Evolutionary conservation across 2,797 vertebrate genomes (phyloP).

Genomic region (Macroramphosus scolopax): DNA sequence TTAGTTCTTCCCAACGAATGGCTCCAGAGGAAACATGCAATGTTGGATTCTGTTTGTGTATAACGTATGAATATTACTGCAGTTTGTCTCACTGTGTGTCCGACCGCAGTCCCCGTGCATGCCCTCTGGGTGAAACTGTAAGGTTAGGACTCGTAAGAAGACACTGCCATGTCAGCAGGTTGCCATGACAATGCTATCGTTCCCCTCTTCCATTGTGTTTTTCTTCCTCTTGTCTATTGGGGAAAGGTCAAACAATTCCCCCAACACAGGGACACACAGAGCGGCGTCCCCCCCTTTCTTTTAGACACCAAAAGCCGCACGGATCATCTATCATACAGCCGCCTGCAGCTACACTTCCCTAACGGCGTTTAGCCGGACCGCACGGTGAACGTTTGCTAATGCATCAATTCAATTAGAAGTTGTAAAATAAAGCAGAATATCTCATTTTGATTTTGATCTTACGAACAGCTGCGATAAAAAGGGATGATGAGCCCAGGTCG

Average conservation of each 20-base stretch:
- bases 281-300: constrained; percentile 20
- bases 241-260: constrained; percentile 66
- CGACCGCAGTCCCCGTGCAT: constrained; percentile 30
- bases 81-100: constrained; percentile 15
- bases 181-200: constrained; percentile 68
- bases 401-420: not conserved
- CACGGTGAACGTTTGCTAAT: not conserved
- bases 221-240: constrained; percentile 51
- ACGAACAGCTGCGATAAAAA: constrained; percentile 22
- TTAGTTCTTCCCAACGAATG: not conserved
- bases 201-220: constrained; percentile 68
- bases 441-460: constrained; percentile 13
- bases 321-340: constrained; percentile 50
- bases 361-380: constrained; percentile 12
- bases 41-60: constrained; percentile 1
- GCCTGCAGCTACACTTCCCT: constrained; percentile 35
- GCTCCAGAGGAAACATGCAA: constrained; percentile 1
- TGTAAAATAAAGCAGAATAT: constrained; percentile 16
- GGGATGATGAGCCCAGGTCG: constrained; percentile 13
- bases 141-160: constrained; percentile 77
- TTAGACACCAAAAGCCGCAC: constrained; percentile 27
- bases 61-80: constrained; percentile 29
- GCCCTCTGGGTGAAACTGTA: constrained; percentile 65
- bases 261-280: constrained; percentile 42
- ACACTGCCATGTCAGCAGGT: constrained; percentile 78